Conservation (phyloP, 2,113 vertebrate species). For the Calyptommatus sinebrachiatus region DNA sequence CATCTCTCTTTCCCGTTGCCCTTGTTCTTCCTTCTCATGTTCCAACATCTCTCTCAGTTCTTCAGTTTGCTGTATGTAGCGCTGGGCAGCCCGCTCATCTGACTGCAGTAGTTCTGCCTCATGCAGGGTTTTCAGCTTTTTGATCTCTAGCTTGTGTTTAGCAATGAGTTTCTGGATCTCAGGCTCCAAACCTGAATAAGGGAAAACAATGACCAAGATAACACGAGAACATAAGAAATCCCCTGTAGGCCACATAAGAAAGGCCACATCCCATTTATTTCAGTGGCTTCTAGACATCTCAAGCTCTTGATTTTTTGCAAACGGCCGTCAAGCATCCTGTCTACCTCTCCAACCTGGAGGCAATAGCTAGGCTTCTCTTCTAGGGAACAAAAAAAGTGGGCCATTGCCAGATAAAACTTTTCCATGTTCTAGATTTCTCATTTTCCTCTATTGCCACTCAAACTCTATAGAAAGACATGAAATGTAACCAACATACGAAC, state of each 20-base stretch:
- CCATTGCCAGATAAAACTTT: not conserved
- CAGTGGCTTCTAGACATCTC: no score
- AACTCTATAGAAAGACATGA: not conserved
- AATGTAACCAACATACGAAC: not conserved
- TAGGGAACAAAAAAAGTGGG: not conserved
- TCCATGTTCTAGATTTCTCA: not conserved
- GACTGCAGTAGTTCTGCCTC: slow-evolving; percentile 87
- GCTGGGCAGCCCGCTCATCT: slow-evolving; percentile 79
- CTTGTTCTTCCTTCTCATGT: slow-evolving; percentile 81
- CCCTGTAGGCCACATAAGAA: no score
- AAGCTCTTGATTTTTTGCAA: no score
- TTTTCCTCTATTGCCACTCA: not conserved
- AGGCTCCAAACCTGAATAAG: slow-evolving; percentile 84
- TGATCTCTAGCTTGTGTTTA: slow-evolving; percentile 89
- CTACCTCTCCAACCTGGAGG: no score
- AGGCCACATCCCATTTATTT: no score
- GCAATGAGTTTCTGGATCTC: slow-evolving; percentile 94
- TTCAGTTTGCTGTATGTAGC: slow-evolving; percentile 76
- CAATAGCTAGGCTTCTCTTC: no score
- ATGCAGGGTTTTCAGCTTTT: slow-evolving; percentile 83
- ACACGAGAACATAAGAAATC: not conserved
- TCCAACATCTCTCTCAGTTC: slow-evolving; percentile 84
- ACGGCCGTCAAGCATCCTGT: no score
- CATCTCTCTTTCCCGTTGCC: slow-evolving; percentile 81
- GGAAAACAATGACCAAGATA: accelerated